These are phyloP conservation scores for Sipha flava DNA, from an alignment of 1,140 invertebrate genomes.

Conservation along the genomic window DNA sequence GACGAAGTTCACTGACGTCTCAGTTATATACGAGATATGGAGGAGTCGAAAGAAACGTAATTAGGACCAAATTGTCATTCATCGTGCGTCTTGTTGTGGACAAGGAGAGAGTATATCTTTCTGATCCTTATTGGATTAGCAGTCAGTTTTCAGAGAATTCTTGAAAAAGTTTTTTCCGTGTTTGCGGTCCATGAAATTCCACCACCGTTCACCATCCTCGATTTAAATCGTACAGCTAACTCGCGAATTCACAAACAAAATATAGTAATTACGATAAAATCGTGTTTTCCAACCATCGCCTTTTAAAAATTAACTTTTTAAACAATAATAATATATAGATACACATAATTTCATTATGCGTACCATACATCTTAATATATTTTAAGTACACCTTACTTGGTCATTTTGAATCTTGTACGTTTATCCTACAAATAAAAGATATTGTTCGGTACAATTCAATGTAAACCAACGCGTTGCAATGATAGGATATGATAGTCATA, in stretches of 20 bases:
- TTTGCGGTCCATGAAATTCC: neutral
- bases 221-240: neutral
- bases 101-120: neutral
- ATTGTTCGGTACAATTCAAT: no score
- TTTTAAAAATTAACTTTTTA: neutral
- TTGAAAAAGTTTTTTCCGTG: neutral
- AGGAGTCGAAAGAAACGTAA: conserved; percentile 9
- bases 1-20: conserved; percentile 1
- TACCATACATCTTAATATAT: neutral
- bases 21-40: neutral
- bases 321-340: no score
- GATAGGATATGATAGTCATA: no score
- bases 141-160: neutral
- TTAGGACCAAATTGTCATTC: conserved; percentile 27
- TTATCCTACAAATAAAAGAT: no score
- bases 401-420: neutral
- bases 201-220: no score
- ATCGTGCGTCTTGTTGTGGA: neutral
- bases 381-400: neutral
- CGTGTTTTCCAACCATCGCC: neutral
- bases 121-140: conserved; percentile 29
- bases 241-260: neutral
- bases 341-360: neutral
- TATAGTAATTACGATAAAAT: neutral
- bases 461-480: no score